Evolutionary conservation across 2,797 vertebrate species (phyloP).

Genomic region (Diceros bicornis): DNA sequence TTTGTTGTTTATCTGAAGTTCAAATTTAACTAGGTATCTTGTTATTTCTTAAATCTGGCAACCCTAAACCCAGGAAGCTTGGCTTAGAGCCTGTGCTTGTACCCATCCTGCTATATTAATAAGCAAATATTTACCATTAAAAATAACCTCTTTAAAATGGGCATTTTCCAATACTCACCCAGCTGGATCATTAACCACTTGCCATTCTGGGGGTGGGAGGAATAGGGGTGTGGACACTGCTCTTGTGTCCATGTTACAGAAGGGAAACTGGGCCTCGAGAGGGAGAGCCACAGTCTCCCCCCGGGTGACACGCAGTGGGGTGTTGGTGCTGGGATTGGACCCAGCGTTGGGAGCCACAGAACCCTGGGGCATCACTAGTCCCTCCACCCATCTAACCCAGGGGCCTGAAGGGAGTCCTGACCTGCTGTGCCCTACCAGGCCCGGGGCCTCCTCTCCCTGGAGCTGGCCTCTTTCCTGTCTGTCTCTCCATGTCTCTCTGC

Average conservation of each 20-base stretch:
- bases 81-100: not conserved
- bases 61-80: not conserved
- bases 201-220: not conserved
- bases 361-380: not conserved
- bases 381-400: not conserved
- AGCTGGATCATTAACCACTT: not conserved
- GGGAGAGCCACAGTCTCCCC: not conserved
- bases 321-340: not conserved
- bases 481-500: not conserved
- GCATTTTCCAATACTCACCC: not conserved
- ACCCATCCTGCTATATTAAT: not conserved
- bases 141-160: not conserved
- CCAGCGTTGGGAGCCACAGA: not conserved
- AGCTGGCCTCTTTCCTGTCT: not conserved
- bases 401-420: not conserved
- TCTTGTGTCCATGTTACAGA: not conserved
- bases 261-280: not conserved
- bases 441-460: not conserved
- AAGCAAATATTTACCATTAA: slow-evolving; percentile 8
- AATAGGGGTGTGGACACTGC: not conserved
- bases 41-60: slow-evolving; percentile 11
- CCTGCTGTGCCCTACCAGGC: not conserved
- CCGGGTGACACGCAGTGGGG: not conserved
- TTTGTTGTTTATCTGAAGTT: slow-evolving; percentile 27
- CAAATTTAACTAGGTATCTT: not conserved